Percentiles rank a stretch among this genome's conserved stretches.
Conservation (phyloP, 2,113 vertebrate species). For the Sphyrna mokarran region DNA sequence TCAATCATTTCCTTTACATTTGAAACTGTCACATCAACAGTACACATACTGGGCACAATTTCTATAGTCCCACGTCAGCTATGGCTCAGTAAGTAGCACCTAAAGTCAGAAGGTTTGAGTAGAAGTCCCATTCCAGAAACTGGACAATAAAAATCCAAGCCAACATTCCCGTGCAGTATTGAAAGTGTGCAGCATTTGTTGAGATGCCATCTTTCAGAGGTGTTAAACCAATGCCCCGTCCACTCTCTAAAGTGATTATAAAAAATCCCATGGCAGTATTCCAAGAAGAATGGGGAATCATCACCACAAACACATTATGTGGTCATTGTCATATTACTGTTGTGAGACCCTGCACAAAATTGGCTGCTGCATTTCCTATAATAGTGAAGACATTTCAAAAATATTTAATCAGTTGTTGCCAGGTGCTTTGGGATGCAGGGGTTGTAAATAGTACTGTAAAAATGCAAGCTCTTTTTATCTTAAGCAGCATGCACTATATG, state of each 20-base stretch:
- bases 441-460: background rate
- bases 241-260: background rate
- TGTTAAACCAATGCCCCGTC: background rate
- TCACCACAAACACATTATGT: background rate
- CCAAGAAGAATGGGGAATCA: background rate
- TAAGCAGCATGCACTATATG: background rate
- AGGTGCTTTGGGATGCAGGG: background rate
- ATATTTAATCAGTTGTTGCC: background rate
- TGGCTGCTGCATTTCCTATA: too few relatives aligned
- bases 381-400: too few relatives aligned
- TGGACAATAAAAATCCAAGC: background rate
- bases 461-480: background rate
- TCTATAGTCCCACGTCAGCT: background rate
- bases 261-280: background rate
- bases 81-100: background rate
- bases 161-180: background rate
- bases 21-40: background rate
- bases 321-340: background rate
- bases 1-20: background rate
- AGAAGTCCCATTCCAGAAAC: background rate
- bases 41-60: background rate
- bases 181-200: background rate
- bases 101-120: background rate
- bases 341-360: too few relatives aligned
- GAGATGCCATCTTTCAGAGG: background rate